Percentiles rank a stretch among this genome's conserved stretches.
Evolutionary conservation across 1,140 invertebrate species (phyloP).

Genomic region (Bombus consobrinus): DNA sequence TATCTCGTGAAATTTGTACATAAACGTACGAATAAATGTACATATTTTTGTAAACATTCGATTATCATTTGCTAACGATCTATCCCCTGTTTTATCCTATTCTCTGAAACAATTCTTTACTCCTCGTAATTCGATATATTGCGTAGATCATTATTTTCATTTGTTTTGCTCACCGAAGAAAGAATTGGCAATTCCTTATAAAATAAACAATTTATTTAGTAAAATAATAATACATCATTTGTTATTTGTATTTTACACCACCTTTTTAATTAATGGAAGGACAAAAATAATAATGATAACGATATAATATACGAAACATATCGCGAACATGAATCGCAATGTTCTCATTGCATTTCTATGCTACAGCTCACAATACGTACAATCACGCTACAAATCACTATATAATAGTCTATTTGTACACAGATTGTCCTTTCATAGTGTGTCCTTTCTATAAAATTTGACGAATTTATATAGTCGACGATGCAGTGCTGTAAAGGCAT

Average conservation of each 20-base stretch:
- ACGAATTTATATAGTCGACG: slow-evolving; percentile 48
- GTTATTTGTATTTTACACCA: slow-evolving; percentile 57
- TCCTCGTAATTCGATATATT: not conserved
- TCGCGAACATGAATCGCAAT: slow-evolving; percentile 39
- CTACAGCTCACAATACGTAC: slow-evolving; percentile 45
- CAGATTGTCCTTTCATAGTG: slow-evolving; percentile 66
- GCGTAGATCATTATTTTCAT: not conserved
- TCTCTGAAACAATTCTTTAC: not conserved
- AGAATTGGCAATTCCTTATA: slow-evolving; percentile 37
- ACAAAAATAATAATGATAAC: slow-evolving; percentile 54
- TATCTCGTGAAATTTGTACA: slow-evolving; percentile 1
- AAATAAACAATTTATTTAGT: slow-evolving; percentile 72
- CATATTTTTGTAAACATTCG: not conserved
- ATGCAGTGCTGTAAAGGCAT: slow-evolving; percentile 49
- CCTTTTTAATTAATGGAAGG: slow-evolving; percentile 59
- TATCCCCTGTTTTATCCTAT: not conserved
- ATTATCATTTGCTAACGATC: not conserved
- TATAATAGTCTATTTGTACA: slow-evolving; percentile 61
- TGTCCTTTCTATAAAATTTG: slow-evolving; percentile 49
- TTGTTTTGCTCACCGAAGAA: too few relatives aligned
- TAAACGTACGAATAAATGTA: slow-evolving; percentile 3
- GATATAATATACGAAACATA: slow-evolving; percentile 36
- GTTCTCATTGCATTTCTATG: slow-evolving; percentile 36
- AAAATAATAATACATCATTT: slow-evolving; percentile 71
- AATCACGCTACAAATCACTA: slow-evolving; percentile 65